phyloP scores from a whole-genome alignment of 2,888 invertebrate genomes.

The Eilema sororculum region DNA sequence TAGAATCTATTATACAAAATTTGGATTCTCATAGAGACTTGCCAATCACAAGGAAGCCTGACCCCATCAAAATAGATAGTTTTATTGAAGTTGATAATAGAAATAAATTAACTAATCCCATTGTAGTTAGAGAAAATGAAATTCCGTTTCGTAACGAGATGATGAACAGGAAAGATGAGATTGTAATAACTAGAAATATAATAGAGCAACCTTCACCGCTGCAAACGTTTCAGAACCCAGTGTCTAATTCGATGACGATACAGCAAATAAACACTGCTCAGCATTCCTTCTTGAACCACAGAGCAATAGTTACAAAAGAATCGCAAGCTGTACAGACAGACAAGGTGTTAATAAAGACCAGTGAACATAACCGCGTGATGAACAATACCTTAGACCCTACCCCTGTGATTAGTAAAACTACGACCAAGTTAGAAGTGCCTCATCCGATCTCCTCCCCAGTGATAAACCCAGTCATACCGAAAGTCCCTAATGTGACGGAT shows the following conservation, averaged over 20 bases:
- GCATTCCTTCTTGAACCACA: slow-evolving; percentile 74
- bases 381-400: slow-evolving; percentile 67
- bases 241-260: slow-evolving; percentile 79
- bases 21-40: slow-evolving; percentile 75
- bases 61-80: slow-evolving; percentile 72
- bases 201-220: slow-evolving; percentile 74
- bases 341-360: slow-evolving; percentile 71
- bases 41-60: slow-evolving; percentile 68
- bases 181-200: slow-evolving; percentile 75
- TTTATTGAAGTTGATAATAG: slow-evolving; percentile 71
- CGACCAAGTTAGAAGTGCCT: slow-evolving; percentile 81
- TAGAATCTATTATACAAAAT: slow-evolving; percentile 76
- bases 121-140: slow-evolving; percentile 72
- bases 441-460: slow-evolving; percentile 84
- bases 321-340: slow-evolving; percentile 79
- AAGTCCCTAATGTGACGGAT: slow-evolving; percentile 78
- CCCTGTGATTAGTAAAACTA: slow-evolving; percentile 74
- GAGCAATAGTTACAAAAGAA: slow-evolving; percentile 74
- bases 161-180: slow-evolving; percentile 76
- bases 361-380: slow-evolving; percentile 68
- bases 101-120: slow-evolving; percentile 66
- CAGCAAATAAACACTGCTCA: slow-evolving; percentile 78
- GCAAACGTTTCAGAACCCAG: slow-evolving; percentile 72
- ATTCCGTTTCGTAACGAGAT: slow-evolving; percentile 74
- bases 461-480: slow-evolving; percentile 80